Conservation (phyloP, 2,113 vertebrate species). For the Neotragus pygmaeus region DNA sequence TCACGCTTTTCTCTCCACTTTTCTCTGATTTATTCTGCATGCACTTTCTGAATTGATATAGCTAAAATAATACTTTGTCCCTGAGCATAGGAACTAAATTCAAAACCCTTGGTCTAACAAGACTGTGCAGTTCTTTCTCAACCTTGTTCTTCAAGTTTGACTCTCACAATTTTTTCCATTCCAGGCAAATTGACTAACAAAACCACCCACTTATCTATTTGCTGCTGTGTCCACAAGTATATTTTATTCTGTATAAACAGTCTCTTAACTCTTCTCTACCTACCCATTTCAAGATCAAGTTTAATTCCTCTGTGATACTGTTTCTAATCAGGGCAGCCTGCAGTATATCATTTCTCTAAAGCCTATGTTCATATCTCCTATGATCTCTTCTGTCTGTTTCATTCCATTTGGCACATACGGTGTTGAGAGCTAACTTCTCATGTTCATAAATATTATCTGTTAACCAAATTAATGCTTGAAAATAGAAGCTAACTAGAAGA, state of each 20-base stretch:
- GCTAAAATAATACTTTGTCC: background rate
- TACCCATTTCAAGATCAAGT: background rate
- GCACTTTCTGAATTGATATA: background rate
- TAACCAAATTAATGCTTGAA: background rate
- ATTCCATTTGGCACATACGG: background rate
- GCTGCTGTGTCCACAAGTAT: background rate
- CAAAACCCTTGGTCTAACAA: background rate
- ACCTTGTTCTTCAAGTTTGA: background rate
- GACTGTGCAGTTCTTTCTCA: background rate
- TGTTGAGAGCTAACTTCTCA: background rate
- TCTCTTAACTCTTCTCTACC: background rate
- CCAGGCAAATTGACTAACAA: background rate
- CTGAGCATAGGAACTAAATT: background rate
- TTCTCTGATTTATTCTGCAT: background rate
- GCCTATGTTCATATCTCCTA: background rate
- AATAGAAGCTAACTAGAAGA: background rate
- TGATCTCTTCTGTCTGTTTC: background rate
- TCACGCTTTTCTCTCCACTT: background rate
- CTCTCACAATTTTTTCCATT: background rate
- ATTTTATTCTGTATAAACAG: background rate
- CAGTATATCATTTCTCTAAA: background rate
- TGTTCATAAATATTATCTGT: background rate
- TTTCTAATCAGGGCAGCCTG: background rate
- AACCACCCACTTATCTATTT: background rate
- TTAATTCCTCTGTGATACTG: background rate